Evolutionary conservation across 2,797 vertebrate genomes (phyloP).

Genomic region (Xerus rutilus): DNA sequence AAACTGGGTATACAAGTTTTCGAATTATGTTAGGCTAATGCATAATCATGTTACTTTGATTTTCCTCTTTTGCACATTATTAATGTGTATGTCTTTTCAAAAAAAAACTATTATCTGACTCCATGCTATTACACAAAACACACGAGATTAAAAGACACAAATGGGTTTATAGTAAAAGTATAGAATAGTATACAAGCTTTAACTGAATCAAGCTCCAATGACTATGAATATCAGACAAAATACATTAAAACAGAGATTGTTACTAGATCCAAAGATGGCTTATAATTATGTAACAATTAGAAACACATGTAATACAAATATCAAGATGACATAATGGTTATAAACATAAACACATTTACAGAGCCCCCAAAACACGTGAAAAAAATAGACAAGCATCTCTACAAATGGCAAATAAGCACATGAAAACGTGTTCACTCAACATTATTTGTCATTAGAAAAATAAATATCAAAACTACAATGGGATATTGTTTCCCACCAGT

Average conservation of each 20-base stretch:
- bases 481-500: not conserved
- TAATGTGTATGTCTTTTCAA: not conserved
- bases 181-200: not conserved
- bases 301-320: not conserved
- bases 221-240: constrained; percentile 17
- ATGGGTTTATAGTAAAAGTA: not conserved
- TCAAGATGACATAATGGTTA: not conserved
- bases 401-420: not conserved
- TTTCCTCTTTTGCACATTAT: not conserved
- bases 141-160: constrained; percentile 1
- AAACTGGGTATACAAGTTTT: not conserved
- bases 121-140: not conserved
- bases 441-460: not conserved
- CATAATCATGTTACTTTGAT: not conserved
- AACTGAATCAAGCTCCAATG: not conserved
- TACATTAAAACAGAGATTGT: constrained; percentile 1
- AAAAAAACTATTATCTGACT: not conserved
- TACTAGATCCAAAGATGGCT: constrained; percentile 7
- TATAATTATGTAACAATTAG: not conserved
- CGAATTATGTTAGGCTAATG: not conserved
- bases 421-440: not conserved
- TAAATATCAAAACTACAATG: constrained; percentile 23
- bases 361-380: not conserved
- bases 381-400: not conserved
- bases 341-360: not conserved